Conservation (phyloP, 37 sponge, comb jelly and placozoan species). For the Ianthella basta region DNA sequence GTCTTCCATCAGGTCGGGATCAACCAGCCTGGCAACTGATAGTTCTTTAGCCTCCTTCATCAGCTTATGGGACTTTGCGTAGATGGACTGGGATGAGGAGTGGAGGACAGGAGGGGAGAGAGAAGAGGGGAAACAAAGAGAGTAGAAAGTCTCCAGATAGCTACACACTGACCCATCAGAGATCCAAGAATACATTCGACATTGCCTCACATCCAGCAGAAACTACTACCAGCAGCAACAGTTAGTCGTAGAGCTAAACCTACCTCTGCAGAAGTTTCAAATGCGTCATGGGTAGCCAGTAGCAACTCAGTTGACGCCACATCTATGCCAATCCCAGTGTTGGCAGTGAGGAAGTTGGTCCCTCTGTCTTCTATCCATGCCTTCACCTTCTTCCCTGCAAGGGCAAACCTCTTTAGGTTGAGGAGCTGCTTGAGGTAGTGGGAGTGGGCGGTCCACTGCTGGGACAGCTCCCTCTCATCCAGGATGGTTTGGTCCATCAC, state of each 20-base stretch:
- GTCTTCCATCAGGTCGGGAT: slow-evolving; percentile 35
- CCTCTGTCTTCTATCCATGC: slow-evolving; percentile 60
- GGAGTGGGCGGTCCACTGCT: slow-evolving; percentile 42
- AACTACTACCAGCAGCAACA: background rate
- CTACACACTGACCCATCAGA: too few species aligned
- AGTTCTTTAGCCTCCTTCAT: slow-evolving; percentile 31
- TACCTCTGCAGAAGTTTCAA: slow-evolving; percentile 41
- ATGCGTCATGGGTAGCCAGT: slow-evolving; percentile 56
- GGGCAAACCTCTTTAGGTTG: slow-evolving; percentile 43
- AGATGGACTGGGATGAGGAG: slow-evolving; percentile 26
- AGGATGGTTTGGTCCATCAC: slow-evolving; percentile 46
- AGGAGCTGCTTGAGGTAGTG: slow-evolving; percentile 37
- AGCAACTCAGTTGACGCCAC: slow-evolving; percentile 6
- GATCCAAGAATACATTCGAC: background rate
- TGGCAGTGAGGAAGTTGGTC: slow-evolving; percentile 34
- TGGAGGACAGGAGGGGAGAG: background rate
- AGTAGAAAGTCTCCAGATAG: background rate
- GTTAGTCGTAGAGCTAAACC: background rate
- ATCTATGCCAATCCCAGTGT: slow-evolving; percentile 40
- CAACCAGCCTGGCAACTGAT: slow-evolving; percentile 18
- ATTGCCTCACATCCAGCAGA: background rate
- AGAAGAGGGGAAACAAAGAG: background rate
- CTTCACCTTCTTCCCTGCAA: slow-evolving; percentile 57
- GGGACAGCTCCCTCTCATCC: slow-evolving; percentile 35
- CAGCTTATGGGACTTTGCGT: slow-evolving; percentile 35